Evolutionary conservation across 2,888 invertebrate species (phyloP), one percentile per base, ranked within the genome.

Genomic region (Melanostoma mellinum): DNA sequence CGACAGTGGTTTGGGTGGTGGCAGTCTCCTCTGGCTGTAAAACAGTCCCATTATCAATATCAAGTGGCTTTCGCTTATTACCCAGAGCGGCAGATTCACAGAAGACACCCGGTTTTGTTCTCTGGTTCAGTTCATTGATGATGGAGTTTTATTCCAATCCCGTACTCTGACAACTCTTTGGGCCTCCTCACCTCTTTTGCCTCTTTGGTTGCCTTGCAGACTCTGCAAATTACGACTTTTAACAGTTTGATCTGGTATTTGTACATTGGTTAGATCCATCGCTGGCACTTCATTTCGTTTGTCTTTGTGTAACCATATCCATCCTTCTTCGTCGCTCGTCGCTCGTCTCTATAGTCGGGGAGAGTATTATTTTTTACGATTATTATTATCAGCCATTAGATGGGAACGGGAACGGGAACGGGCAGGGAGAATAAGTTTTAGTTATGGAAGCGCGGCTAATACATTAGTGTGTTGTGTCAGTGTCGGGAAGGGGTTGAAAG

Each of bases 331-430:
- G 35, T 20, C 20, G 20, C 20, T 20, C 20, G 20, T 20, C 20
- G 20, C 20, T 20, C 20, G 20, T 20, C 20, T 20, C 20, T 20
- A 20, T 20, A 1, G 20, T 20, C 20, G 38, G 48, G 60, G 60
- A 55, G 55, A 74, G 71, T 84, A 74, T 84, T 82, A 82, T 77
- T 82, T 84, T 84, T 84, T 74, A 84, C 78, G 84, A 74, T 84
- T 78, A 78, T 78, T 78, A 74, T 84, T 74, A 78, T 78, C 78
- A 63, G 67, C 78, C 69, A 78, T 78, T 84, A 78, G 53, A 36
- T 30, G 48, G 32, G 20, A 20, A 20, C 20, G 20, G 20, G 20
- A 20, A 20, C 20, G 20, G 20, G 20, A 20, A 20, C 20, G 8
- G 42, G 35, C 33, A 48, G 58, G 40, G 42, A 56, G 30, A 67